Conservation (phyloP, 2,888 invertebrate species). For the Gari tellinella region DNA sequence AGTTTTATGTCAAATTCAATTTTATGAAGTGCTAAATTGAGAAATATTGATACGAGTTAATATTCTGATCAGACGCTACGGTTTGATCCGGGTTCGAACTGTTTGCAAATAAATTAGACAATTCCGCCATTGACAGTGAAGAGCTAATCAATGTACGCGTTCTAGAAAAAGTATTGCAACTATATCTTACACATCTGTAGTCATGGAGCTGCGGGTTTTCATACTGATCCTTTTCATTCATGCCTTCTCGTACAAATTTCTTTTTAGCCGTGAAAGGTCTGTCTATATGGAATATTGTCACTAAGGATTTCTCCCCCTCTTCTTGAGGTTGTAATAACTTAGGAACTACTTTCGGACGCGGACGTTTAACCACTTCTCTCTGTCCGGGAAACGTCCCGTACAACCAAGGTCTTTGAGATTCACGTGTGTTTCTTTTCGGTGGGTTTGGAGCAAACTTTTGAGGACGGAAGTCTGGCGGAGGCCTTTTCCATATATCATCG, state of each 20-base stretch:
- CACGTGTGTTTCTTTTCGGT: constrained; percentile 80
- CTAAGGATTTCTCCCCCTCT: constrained; percentile 55
- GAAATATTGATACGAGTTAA: too few species aligned
- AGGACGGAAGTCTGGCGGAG: constrained; percentile 82
- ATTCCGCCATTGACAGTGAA: too few species aligned
- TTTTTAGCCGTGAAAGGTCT: constrained; percentile 79
- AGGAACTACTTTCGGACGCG: constrained; percentile 50
- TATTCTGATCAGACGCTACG: too few species aligned
- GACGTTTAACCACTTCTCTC: constrained; percentile 64
- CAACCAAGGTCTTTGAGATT: constrained; percentile 81
- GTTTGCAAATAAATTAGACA: too few species aligned
- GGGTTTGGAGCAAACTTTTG: constrained; percentile 79
- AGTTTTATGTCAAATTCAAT: too few species aligned
- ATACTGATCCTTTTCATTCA: constrained; percentile 70
- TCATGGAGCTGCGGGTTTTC: constrained; percentile 78
- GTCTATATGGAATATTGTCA: constrained; percentile 72
- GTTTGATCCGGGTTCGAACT: too few species aligned
- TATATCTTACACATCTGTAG: constrained; percentile 77
- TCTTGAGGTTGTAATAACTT: constrained; percentile 61
- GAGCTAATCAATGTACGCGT: too few species aligned
- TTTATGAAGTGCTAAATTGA: too few species aligned
- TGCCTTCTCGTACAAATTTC: constrained; percentile 75
- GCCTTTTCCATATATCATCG: constrained; percentile 79
- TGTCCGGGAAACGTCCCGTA: constrained; percentile 79
- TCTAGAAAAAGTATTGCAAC: too few species aligned